phyloP scores from a whole-genome alignment of 2,113 vertebrate genomes.

The Setophaga kirtlandii region DNA sequence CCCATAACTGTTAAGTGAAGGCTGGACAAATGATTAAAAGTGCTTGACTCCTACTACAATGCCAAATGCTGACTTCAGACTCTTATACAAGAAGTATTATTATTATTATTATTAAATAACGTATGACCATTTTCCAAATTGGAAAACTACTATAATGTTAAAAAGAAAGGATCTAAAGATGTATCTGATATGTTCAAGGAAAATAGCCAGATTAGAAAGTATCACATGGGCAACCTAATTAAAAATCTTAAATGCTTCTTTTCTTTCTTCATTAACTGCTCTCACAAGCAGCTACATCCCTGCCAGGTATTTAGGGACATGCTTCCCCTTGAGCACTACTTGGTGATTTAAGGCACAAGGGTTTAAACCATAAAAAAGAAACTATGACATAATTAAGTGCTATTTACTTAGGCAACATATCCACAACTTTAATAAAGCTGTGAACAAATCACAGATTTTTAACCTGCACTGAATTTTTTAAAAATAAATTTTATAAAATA shows the following conservation, averaged over 20 bases:
- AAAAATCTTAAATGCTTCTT: background rate
- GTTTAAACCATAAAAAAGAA: background rate
- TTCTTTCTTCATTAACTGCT: background rate
- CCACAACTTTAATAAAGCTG: background rate
- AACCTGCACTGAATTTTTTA: background rate
- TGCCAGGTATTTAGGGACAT: background rate
- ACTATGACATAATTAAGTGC: background rate
- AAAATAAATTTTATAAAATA: background rate
- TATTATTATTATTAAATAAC: background rate
- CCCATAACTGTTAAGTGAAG: background rate
- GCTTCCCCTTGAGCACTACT: background rate
- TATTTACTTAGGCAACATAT: background rate
- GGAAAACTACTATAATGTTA: background rate
- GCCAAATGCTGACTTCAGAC: background rate
- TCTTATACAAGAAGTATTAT: background rate
- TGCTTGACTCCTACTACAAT: background rate
- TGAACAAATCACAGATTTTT: background rate
- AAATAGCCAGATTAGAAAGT: background rate
- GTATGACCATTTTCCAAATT: background rate
- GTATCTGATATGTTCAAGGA: background rate
- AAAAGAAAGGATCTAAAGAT: background rate
- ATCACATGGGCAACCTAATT: background rate
- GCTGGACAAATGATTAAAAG: background rate
- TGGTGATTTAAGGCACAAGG: background rate
- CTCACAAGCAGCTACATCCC: background rate